phyloP scores from a whole-genome alignment of 2,888 invertebrate species.

The Magallana nippona region DNA sequence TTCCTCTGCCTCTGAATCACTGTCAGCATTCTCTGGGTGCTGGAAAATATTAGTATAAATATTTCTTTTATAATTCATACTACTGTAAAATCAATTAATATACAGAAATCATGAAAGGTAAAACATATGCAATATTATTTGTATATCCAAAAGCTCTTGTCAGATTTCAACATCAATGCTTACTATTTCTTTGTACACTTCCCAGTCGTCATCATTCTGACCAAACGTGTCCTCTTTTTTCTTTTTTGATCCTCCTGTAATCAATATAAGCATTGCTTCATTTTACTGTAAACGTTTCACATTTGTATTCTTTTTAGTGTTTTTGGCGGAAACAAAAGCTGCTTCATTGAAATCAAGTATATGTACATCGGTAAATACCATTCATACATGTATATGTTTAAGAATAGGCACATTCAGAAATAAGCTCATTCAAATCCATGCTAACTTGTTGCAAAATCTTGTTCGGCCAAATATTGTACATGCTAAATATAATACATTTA shows the following conservation, averaged over 20 bases:
- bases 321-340: too few relatives aligned
- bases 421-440: too few relatives aligned
- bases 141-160: background rate
- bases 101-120: background rate
- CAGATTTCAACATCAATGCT: constrained; percentile 54
- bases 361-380: too few relatives aligned
- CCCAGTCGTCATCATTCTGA: constrained; percentile 96
- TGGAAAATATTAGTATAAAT: constrained; percentile 45
- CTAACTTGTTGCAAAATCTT: too few relatives aligned
- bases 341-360: too few relatives aligned
- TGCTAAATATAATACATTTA: too few relatives aligned
- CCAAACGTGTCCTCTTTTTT: constrained; percentile 93
- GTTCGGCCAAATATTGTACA: too few relatives aligned
- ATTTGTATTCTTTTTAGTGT: too few relatives aligned
- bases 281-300: too few relatives aligned
- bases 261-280: background rate
- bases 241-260: constrained; percentile 49
- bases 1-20: constrained; percentile 95
- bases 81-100: too few relatives aligned
- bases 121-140: background rate
- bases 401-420: too few relatives aligned
- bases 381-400: too few relatives aligned
- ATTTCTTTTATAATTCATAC: background rate
- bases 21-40: constrained; percentile 87
- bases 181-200: constrained; percentile 93